phyloP scores from a whole-genome alignment of 2,888 invertebrate genomes.

The Tanypteryx hageni region DNA sequence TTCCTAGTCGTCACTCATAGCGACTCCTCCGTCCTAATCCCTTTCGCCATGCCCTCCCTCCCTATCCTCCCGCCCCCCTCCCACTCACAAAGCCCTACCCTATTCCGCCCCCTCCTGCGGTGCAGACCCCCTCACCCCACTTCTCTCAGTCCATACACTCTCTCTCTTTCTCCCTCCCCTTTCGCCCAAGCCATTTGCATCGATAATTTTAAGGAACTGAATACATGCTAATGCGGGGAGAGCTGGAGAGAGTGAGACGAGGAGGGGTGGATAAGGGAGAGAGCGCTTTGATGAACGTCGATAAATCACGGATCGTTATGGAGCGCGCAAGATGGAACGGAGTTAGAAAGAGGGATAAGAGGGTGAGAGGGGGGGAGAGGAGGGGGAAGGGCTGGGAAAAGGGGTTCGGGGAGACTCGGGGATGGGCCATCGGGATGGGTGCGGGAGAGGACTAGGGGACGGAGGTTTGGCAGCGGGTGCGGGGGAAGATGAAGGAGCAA shows the following conservation, averaged over 20 bases:
- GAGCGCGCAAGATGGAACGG: constrained; percentile 59
- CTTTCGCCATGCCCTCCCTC: not conserved
- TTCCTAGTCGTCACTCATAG: not conserved
- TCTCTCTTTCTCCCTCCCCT: constrained; percentile 13
- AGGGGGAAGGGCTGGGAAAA: not conserved
- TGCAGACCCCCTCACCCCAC: not conserved
- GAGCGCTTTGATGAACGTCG: constrained; percentile 60
- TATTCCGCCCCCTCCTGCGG: not conserved
- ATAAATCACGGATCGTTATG: constrained; percentile 64
- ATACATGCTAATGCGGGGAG: constrained; percentile 60
- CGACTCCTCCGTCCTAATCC: not conserved
- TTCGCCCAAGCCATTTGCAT: constrained; percentile 62
- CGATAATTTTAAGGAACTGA: constrained; percentile 64
- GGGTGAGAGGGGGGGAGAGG: not conserved
- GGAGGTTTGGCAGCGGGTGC: not conserved
- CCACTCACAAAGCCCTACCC: not conserved
- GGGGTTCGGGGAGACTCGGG: too few relatives aligned
- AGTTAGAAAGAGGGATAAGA: constrained; percentile 44
- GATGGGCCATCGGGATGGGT: not conserved
- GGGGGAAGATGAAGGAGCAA: constrained; percentile 45
- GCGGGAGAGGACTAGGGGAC: not conserved
- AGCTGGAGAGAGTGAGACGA: not conserved
- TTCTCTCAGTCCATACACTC: not conserved
- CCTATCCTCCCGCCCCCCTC: not conserved
- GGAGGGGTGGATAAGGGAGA: not conserved